These are phyloP conservation scores for Aporophyla nigra DNA, from an alignment of 2,888 invertebrate species.

Conservation along the genomic window DNA sequence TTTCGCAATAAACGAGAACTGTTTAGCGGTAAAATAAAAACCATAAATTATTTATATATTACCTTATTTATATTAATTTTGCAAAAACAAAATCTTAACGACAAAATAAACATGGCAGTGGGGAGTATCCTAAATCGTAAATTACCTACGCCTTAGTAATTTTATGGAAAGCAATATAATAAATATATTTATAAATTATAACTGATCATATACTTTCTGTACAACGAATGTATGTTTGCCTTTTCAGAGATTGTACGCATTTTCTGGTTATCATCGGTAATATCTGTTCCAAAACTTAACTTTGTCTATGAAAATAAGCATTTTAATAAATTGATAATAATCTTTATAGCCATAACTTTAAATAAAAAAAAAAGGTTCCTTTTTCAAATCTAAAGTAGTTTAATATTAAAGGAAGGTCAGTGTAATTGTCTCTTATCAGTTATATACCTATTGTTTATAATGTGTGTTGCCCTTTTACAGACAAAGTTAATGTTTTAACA, in stretches of 20 bases:
- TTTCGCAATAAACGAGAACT: constrained; percentile 4
- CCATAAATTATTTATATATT: neutral
- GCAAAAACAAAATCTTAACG: neutral
- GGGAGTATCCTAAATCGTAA: constrained; percentile 11
- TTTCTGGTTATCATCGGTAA: neutral
- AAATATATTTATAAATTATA: constrained; percentile 7
- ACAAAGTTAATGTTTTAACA: neutral
- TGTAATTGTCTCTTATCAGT: neutral
- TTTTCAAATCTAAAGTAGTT: neutral
- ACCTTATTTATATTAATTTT: neutral
- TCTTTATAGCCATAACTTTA: too few species aligned
- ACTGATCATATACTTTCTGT: constrained; percentile 15
- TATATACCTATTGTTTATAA: constrained; percentile 4
- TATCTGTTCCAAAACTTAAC: constrained; percentile 6
- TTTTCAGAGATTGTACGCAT: constrained; percentile 13
- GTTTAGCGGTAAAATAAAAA: neutral
- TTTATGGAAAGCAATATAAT: constrained; percentile 11
- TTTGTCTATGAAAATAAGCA: constrained; percentile 8
- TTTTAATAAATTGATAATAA: too few species aligned
- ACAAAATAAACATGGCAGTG: neutral
- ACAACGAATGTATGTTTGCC: constrained; percentile 37
- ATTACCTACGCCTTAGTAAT: constrained; percentile 32
- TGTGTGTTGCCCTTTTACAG: neutral
- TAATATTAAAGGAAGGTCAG: neutral
- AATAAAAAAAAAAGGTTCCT: too few species aligned